A percentile compares a stretch with the other conserved stretches of the same genome.
phyloP scores from a whole-genome alignment of 2,113 vertebrate genomes.

The Meleagris gallopavo region DNA sequence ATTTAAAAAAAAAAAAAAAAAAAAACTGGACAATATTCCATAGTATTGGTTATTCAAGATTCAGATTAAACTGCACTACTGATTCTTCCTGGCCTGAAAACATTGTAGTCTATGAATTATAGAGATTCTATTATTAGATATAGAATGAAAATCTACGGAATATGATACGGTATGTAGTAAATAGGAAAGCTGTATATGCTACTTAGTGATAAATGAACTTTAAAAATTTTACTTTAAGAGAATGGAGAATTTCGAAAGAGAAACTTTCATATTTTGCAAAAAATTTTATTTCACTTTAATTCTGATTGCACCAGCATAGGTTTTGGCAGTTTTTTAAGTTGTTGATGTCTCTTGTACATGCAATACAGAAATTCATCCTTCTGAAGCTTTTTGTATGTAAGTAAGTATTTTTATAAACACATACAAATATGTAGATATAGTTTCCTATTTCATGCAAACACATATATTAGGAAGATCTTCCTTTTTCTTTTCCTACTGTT shows the following conservation, averaged over 20 bases:
- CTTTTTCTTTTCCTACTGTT: neutral
- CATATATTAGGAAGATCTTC: neutral
- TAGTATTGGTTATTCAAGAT: neutral
- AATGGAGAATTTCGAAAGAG: neutral
- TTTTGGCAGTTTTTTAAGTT: slow-evolving; percentile 7
- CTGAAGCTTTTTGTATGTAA: neutral
- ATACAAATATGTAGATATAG: neutral
- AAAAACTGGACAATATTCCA: neutral
- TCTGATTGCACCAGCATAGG: neutral
- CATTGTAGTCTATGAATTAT: neutral
- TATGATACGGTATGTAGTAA: neutral
- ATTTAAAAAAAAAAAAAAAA: neutral
- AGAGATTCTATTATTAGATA: neutral
- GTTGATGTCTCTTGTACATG: neutral
- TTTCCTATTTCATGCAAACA: neutral
- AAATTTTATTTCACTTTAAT: neutral
- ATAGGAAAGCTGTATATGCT: neutral
- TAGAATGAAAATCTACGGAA: neutral
- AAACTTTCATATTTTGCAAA: neutral
- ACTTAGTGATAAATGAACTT: neutral
- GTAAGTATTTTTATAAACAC: neutral
- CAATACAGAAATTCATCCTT: neutral
- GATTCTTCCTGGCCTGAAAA: neutral
- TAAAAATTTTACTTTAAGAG: neutral
- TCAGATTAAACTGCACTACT: neutral